These are phyloP conservation scores for Troides oblongomaculatus DNA, from an alignment of 2,888 invertebrate species.

Conservation along the genomic window DNA sequence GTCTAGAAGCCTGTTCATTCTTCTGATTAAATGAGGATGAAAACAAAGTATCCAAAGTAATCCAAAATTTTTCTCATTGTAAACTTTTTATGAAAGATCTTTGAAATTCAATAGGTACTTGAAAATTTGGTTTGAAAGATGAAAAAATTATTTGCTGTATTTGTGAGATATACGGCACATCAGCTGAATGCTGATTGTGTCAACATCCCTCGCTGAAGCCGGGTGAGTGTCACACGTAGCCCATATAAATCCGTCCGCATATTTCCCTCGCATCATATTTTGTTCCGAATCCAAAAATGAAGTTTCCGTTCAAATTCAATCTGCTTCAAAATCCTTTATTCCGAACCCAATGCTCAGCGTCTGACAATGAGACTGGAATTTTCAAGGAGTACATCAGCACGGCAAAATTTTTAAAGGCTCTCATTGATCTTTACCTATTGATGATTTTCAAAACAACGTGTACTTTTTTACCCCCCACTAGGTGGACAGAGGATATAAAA, in stretches of 20 bases:
- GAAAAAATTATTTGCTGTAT: too few relatives aligned
- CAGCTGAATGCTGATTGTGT: constrained; percentile 1
- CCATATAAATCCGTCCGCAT: neutral
- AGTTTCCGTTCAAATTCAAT: neutral
- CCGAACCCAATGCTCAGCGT: neutral
- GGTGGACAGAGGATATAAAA: too few relatives aligned
- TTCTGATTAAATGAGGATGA: neutral
- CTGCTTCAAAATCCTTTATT: constrained; percentile 1
- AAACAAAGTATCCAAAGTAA: neutral
- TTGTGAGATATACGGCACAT: neutral
- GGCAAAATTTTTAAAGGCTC: too few relatives aligned
- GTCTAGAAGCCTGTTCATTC: neutral
- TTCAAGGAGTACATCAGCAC: neutral
- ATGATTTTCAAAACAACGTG: too few relatives aligned
- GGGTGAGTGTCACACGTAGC: neutral
- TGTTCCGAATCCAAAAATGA: neutral
- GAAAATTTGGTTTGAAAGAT: too few relatives aligned
- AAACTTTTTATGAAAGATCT: too few relatives aligned
- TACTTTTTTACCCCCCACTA: too few relatives aligned
- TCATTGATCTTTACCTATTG: too few relatives aligned
- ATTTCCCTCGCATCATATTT: neutral
- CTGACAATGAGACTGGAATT: neutral
- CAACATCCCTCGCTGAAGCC: neutral
- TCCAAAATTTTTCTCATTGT: too few relatives aligned
- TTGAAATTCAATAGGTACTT: too few relatives aligned